Evolutionary conservation across 2,888 invertebrate species (phyloP).

Genomic region (Venusia cambrica): DNA sequence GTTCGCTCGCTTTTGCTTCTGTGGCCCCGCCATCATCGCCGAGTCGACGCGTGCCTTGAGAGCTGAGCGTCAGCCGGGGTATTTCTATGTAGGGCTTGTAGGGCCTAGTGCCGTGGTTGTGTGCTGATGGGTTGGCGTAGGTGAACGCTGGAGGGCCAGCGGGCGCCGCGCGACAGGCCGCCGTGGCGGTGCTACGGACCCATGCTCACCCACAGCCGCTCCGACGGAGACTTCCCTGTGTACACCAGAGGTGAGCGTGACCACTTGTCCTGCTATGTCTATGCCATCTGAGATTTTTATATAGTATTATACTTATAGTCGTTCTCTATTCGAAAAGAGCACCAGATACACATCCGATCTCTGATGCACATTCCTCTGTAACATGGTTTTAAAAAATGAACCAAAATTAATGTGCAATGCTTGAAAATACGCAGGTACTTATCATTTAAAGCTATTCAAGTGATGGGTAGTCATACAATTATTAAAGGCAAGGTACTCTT

Average conservation of each 20-base stretch:
- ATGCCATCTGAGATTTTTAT: conserved; percentile 12
- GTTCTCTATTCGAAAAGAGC: conserved; percentile 2
- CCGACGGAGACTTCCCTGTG: conserved; percentile 92
- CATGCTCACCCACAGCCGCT: conserved; percentile 92
- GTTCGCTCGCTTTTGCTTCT: conserved; percentile 45
- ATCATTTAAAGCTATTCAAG: neutral
- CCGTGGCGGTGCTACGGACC: conserved; percentile 84
- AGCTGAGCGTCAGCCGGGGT: conserved; percentile 40
- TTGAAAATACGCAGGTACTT: conserved; percentile 5
- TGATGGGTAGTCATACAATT: neutral
- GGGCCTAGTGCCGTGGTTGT: conserved; percentile 55
- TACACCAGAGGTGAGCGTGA: conserved; percentile 86
- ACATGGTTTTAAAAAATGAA: conserved; percentile 1
- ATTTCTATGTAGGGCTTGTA: conserved; percentile 43
- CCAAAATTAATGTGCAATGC: conserved; percentile 5
- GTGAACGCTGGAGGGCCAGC: conserved; percentile 78
- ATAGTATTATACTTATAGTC: conserved; percentile 5
- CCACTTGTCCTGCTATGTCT: conserved; percentile 21
- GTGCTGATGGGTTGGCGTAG: conserved; percentile 64
- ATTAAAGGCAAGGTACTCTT: too few species aligned
- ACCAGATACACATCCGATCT: conserved; percentile 2
- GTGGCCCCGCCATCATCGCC: conserved; percentile 67
- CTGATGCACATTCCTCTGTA: conserved; percentile 3
- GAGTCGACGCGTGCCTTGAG: conserved; percentile 53
- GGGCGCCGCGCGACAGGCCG: conserved; percentile 72